These are phyloP conservation scores for Ecliptopera silaceata DNA, from an alignment of 2,888 invertebrate species.

Conservation along the genomic window DNA sequence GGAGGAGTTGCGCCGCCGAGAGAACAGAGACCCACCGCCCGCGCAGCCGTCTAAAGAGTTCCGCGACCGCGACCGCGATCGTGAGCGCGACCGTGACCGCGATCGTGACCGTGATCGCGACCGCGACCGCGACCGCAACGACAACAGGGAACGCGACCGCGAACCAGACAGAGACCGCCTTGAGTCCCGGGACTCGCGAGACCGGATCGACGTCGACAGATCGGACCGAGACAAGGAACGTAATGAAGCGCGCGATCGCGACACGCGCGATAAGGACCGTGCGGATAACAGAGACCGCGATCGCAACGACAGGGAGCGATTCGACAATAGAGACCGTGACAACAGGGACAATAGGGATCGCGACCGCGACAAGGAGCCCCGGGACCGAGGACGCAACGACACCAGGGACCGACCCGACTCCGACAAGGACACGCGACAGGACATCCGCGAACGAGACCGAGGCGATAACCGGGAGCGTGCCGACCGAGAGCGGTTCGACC, in stretches of 20 bases:
- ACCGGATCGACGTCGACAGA: slow-evolving; percentile 45
- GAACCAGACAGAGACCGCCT: slow-evolving; percentile 47
- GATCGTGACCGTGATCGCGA: slow-evolving; percentile 53
- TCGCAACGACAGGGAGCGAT: slow-evolving; percentile 41
- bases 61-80: slow-evolving; percentile 50
- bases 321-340: slow-evolving; percentile 46
- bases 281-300: slow-evolving; percentile 44
- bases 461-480: slow-evolving; percentile 49
- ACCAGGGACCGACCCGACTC: slow-evolving; percentile 46
- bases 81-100: slow-evolving; percentile 43
- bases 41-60: slow-evolving; percentile 50
- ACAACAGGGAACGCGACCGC: slow-evolving; percentile 62
- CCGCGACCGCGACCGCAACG: slow-evolving; percentile 63
- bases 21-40: slow-evolving; percentile 66
- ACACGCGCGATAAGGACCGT: slow-evolving; percentile 45
- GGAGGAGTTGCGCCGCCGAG: slow-evolving; percentile 90
- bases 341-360: slow-evolving; percentile 48
- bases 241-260: slow-evolving; percentile 28
- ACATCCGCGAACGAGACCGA: slow-evolving; percentile 60
- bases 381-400: slow-evolving; percentile 52
- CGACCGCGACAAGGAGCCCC: slow-evolving; percentile 49
- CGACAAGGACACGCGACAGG: slow-evolving; percentile 53
- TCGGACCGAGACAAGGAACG: slow-evolving; percentile 45
- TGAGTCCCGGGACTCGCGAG: slow-evolving; percentile 46
- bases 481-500: slow-evolving; percentile 56